A percentile compares a stretch with the other conserved stretches of the same genome.
Conservation (phyloP, 1,140 invertebrate species). For the Copidosoma floridanum region DNA sequence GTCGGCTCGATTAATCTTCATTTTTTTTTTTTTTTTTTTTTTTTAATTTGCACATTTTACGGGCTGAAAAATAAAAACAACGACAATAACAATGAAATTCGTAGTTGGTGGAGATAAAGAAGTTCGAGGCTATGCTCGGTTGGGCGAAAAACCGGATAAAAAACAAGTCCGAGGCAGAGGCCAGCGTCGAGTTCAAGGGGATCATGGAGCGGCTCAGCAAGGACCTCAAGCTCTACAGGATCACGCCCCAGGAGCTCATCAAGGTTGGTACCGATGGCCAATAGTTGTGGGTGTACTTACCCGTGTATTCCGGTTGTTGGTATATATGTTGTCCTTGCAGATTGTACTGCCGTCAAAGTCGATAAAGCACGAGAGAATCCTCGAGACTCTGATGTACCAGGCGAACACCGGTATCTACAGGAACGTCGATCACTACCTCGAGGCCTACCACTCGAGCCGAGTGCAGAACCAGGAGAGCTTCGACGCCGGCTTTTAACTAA, state of each 20-base stretch:
- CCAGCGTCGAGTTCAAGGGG: slow-evolving; percentile 85
- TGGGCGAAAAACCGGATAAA: slow-evolving; percentile 86
- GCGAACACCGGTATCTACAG: slow-evolving; percentile 90
- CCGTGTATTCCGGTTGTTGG: neutral
- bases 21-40: no score
- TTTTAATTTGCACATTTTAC: no score
- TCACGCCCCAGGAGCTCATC: slow-evolving; percentile 89
- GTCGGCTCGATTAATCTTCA: no score
- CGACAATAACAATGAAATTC: no score
- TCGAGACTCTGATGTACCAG: slow-evolving; percentile 91
- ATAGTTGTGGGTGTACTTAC: neutral
- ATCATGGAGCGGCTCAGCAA: slow-evolving; percentile 87
- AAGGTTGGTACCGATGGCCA: slow-evolving; percentile 65
- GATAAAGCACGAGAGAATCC: slow-evolving; percentile 87
- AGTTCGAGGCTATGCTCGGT: slow-evolving; percentile 89
- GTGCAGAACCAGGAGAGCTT: slow-evolving; percentile 77
- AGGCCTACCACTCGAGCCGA: slow-evolving; percentile 82
- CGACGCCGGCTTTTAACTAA: slow-evolving; percentile 47
- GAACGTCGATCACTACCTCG: slow-evolving; percentile 82
- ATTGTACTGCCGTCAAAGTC: slow-evolving; percentile 90
- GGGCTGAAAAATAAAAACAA: no score
- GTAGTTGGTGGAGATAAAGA: slow-evolving; percentile 88
- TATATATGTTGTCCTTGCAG: slow-evolving; percentile 50
- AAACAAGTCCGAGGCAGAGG: slow-evolving; percentile 72
- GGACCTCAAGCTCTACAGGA: slow-evolving; percentile 86